Percentiles rank a stretch among this genome's conserved stretches.
Conservation (phyloP, 2,113 vertebrate species). For the Garra rufa region DNA sequence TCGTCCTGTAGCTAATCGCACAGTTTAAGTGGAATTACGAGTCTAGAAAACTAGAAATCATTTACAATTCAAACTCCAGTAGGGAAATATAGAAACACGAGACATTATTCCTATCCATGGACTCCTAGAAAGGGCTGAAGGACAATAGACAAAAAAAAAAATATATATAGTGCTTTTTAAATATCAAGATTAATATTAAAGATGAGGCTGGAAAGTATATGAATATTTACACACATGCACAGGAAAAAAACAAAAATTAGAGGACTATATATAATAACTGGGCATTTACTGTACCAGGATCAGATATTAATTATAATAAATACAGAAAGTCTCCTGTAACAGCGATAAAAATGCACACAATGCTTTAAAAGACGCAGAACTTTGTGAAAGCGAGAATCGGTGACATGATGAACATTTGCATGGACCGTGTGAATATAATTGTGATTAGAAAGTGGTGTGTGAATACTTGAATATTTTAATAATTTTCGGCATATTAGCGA, state of each 20-base stretch:
- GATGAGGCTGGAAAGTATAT: conserved; percentile 12
- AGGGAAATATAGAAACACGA: background rate
- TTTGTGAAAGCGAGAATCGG: background rate
- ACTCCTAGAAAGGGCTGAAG: background rate
- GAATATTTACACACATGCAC: background rate
- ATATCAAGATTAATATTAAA: conserved; percentile 29
- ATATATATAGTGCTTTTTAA: conserved; percentile 38
- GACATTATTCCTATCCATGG: background rate
- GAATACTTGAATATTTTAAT: no score
- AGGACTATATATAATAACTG: background rate
- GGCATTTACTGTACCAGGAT: background rate
- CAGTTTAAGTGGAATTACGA: background rate
- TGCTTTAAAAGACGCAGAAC: background rate
- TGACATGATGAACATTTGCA: conserved; percentile 17
- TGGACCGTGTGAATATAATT: background rate
- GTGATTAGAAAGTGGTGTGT: background rate
- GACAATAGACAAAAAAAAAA: background rate
- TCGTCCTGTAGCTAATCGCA: background rate
- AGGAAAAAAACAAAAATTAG: background rate
- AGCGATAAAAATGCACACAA: background rate
- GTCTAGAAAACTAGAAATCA: background rate
- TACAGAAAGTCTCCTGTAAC: background rate
- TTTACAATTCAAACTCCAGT: background rate
- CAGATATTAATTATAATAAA: conserved; percentile 5
- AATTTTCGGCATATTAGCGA: background rate